Percentiles rank a stretch among this genome's conserved stretches.
Conservation (phyloP, 2,113 vertebrate species). For the Nipponia nippon region DNA sequence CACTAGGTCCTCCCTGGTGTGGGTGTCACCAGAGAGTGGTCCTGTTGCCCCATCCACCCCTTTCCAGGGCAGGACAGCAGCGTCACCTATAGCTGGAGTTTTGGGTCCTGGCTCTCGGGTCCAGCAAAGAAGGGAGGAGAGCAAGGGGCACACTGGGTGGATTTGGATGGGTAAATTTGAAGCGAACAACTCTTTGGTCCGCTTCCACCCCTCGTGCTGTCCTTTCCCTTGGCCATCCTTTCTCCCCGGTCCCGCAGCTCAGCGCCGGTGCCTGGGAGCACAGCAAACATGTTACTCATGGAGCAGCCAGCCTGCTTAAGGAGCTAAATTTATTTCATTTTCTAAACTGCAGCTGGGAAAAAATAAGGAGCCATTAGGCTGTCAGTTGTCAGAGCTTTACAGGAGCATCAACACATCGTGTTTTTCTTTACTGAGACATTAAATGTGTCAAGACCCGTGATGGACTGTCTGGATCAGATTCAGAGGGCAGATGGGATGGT, state of each 20-base stretch:
- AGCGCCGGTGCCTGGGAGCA: fast-evolving
- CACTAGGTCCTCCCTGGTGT: not conserved
- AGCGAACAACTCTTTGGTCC: not conserved
- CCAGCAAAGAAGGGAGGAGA: not conserved
- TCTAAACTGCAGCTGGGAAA: slow-evolving; percentile 53
- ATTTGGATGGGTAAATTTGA: not conserved
- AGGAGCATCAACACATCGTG: slow-evolving; percentile 43
- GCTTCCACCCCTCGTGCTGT: not conserved
- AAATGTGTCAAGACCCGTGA: slow-evolving; percentile 41
- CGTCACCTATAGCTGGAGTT: not conserved
- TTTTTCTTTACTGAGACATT: slow-evolving; percentile 60
- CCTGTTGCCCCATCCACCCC: too few species aligned
- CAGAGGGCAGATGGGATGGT: not conserved
- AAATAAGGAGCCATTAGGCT: slow-evolving; percentile 65
- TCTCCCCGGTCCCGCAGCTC: not conserved
- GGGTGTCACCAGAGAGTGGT: not conserved
- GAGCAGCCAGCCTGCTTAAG: slow-evolving; percentile 44
- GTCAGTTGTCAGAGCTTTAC: slow-evolving; percentile 55
- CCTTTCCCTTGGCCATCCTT: not conserved
- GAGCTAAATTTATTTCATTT: slow-evolving; percentile 61
- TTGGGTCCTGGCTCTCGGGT: not conserved
- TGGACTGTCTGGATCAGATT: slow-evolving; percentile 29
- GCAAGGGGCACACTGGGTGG: fast-evolving
- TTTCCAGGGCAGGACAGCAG: not conserved
- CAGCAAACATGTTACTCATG: not conserved